Conservation (phyloP, 2,797 vertebrate genomes). For the Enteromius fasciolatus region DNA sequence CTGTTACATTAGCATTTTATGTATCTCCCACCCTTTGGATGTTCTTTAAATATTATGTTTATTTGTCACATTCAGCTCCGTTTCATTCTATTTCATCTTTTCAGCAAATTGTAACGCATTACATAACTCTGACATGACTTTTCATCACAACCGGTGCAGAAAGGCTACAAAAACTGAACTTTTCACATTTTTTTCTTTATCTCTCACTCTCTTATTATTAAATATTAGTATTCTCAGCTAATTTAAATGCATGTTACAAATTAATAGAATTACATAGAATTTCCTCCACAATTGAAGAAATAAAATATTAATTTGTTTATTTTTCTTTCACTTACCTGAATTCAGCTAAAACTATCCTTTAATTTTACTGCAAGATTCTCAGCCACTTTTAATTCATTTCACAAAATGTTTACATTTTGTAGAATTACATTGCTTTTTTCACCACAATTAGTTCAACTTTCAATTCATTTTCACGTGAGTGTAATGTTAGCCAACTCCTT, state of each 20-base stretch:
- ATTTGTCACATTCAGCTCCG: too few species aligned
- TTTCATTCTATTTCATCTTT: neutral
- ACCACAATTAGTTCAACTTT: neutral
- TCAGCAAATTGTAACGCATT: neutral
- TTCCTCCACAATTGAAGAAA: neutral
- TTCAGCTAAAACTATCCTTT: too few species aligned
- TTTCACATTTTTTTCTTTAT: neutral
- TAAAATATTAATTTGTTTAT: too few species aligned
- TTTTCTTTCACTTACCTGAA: too few species aligned
- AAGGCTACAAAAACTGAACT: neutral
- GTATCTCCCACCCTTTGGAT: neutral
- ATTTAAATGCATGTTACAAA: neutral
- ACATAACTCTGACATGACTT: neutral
- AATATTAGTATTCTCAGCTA: neutral
- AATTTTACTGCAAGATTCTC: neutral
- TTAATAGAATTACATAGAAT: neutral
- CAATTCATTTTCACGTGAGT: neutral
- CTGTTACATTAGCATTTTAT: neutral
- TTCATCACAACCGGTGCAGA: neutral
- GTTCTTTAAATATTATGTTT: neutral
- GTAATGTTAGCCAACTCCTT: constrained; percentile 12
- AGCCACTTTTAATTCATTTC: neutral
- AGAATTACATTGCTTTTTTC: neutral
- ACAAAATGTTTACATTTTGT: neutral
- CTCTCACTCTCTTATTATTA: neutral